phyloP scores from a whole-genome alignment of 2,888 invertebrate species.

The Lordiphosa andalusiaca region DNA sequence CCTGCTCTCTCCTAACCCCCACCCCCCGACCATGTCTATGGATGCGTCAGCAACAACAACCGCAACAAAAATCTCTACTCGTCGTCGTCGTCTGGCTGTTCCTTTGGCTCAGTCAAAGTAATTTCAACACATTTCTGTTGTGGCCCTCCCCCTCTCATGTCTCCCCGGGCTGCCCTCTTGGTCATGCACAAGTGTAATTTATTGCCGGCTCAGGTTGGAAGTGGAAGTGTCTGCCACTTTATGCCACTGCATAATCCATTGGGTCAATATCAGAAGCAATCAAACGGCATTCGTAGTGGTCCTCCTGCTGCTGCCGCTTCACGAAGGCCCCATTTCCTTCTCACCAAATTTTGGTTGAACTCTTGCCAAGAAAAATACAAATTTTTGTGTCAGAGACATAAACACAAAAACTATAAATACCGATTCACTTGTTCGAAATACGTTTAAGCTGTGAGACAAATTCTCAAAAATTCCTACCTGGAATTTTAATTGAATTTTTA shows the following conservation, averaged over 20 bases:
- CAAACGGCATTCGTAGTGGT: background rate
- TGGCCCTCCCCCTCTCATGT: conserved; percentile 8
- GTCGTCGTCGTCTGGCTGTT: conserved; percentile 3
- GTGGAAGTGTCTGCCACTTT: conserved; percentile 42
- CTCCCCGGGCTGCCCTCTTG: background rate
- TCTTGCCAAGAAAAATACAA: conserved; percentile 45
- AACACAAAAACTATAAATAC: too few species aligned
- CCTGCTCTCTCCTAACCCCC: too few species aligned
- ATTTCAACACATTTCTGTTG: conserved; percentile 42
- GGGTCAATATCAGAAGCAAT: conserved; percentile 56
- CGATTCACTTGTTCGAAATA: too few species aligned
- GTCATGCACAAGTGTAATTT: conserved; percentile 44
- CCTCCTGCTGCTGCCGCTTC: conserved; percentile 13
- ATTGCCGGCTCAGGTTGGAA: conserved; percentile 44
- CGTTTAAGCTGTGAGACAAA: too few species aligned
- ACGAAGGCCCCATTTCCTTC: conserved; percentile 18
- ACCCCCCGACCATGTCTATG: background rate
- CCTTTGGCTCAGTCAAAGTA: conserved; percentile 9
- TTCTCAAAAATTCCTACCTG: too few species aligned
- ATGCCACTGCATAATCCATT: conserved; percentile 61
- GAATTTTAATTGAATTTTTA: too few species aligned
- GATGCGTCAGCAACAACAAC: too few species aligned
- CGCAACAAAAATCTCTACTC: conserved; percentile 11
- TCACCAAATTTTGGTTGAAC: conserved; percentile 48
- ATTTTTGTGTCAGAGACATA: too few species aligned